These are phyloP conservation scores for Oreochromis niloticus DNA, from an alignment of 2,113 vertebrate genomes.

Conservation along the genomic window DNA sequence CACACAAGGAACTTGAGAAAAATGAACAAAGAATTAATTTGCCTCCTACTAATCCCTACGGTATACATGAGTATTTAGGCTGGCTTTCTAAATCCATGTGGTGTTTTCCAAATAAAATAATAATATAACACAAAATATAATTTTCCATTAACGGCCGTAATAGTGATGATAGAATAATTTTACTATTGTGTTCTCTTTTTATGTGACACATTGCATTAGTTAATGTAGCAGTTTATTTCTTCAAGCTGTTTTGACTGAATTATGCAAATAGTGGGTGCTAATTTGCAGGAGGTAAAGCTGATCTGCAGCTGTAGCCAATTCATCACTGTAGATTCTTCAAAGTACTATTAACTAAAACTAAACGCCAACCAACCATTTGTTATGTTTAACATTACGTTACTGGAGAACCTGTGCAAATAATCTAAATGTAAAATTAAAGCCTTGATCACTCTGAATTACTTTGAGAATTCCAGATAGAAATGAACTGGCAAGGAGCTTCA, in stretches of 20 bases:
- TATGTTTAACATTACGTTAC: background rate
- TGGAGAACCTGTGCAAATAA: background rate
- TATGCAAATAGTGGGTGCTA: conserved; percentile 35
- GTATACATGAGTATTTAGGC: background rate
- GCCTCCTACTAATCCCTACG: background rate
- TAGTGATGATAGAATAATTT: background rate
- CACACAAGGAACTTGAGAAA: background rate
- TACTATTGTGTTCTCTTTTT: conserved; percentile 21
- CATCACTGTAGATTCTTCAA: background rate
- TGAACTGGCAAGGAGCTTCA: background rate
- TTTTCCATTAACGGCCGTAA: conserved; percentile 10
- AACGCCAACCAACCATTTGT: background rate
- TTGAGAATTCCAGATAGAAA: background rate
- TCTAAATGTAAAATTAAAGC: background rate
- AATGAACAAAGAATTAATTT: background rate
- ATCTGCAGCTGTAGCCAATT: background rate
- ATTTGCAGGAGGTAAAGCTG: conserved; percentile 37
- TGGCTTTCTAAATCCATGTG: background rate
- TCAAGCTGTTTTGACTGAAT: conserved; percentile 25
- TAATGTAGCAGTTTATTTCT: conserved; percentile 21
- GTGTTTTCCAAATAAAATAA: conserved; percentile 4
- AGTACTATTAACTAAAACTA: background rate
- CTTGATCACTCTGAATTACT: background rate
- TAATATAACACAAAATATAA: background rate
- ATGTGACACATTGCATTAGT: conserved; percentile 13